These are phyloP conservation scores for Chrysaora quinquecirrha DNA, from an alignment of 30 jellyfish, hydroid and myxozoan species.

Conservation along the genomic window DNA sequence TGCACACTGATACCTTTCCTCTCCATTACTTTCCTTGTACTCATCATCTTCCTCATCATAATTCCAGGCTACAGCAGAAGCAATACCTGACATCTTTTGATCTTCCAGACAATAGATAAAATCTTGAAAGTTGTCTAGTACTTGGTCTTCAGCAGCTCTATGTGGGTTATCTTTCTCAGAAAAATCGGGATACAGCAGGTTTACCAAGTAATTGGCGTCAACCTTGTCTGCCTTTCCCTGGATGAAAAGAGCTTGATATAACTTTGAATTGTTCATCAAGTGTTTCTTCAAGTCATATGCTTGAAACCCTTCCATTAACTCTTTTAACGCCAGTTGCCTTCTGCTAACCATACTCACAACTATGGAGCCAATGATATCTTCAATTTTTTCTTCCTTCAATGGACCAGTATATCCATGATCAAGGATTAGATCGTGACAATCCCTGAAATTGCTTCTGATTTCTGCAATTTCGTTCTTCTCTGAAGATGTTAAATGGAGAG, in stretches of 20 bases:
- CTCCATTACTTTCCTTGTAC: neutral
- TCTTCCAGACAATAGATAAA: slow-evolving; percentile 16
- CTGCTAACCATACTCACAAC: slow-evolving; percentile 9
- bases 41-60: slow-evolving; percentile 10
- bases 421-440: slow-evolving; percentile 2
- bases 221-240: slow-evolving; percentile 8
- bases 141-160: slow-evolving; percentile 22
- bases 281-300: slow-evolving; percentile 8
- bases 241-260: neutral
- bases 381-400: neutral
- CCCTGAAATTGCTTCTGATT: slow-evolving; percentile 9
- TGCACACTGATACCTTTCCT: slow-evolving; percentile 3
- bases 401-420: slow-evolving; percentile 18
- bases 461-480: slow-evolving; percentile 7
- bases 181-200: slow-evolving; percentile 8
- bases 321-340: slow-evolving; percentile 17
- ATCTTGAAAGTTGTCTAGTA: slow-evolving; percentile 20
- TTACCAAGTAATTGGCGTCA: slow-evolving; percentile 12
- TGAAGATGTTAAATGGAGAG: slow-evolving; percentile 20
- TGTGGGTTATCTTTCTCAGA: slow-evolving; percentile 5
- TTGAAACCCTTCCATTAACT: slow-evolving; percentile 19
- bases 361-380: slow-evolving; percentile 15
- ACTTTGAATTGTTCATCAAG: slow-evolving; percentile 14
- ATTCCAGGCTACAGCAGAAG: slow-evolving; percentile 25
- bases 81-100: slow-evolving; percentile 10